Base-by-base conservation (phyloP, 92 coral and sea anemone genomes). In the Zoanthus gigantus region DNA sequence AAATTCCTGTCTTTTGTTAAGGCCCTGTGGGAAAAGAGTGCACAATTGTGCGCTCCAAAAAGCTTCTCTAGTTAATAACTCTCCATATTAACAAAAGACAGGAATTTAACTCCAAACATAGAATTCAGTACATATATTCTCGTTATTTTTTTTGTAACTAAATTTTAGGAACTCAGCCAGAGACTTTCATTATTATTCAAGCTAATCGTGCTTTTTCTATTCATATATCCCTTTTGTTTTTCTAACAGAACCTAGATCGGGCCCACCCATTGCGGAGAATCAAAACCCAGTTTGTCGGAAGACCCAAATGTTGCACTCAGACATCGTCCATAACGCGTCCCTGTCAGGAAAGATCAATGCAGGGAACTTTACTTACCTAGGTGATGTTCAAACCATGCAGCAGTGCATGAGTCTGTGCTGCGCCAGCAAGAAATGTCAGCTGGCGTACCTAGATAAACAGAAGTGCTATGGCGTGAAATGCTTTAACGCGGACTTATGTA, bases 361-460 rank as follows among this genome's bases (percentile, higher is more conserved):
- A 6, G 96, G 95, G 42, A 97, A 95, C 84, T 97, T 97, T 46
- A 92, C 98, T 15, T 97, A 90, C 82, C 95, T 97, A 1, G 99
- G 99, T 1, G 96, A 87, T 4, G 99, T 97, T 5, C 90, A 91
- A 76, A 92, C 88, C 77, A 97, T 97, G 99, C 94, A 97, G 87
- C 93, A 95, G 88, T 97, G 99, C 18, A 93, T 97, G 94, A 94
- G 98, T 30, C 89, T 97, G 80, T 97, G 99, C 77, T 97, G 99
- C 74, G 90, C 95, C 48, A 83, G 88, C 89, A 95, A 95, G 89
- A 91, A 90, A 34, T 97, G 99, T 46, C 98, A 94, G 83, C 88
- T 97, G 52, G 99, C 99, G 0, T 97, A 97, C 86, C 93, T 97
- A 63, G 99, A 95, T 73, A 94, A 97, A 77, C 79, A 84, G 32